Evolutionary conservation across 2,113 vertebrate genomes (phyloP), one percentile per base, ranked within the genome.

Genomic region (Psilopsiagon aymara): DNA sequence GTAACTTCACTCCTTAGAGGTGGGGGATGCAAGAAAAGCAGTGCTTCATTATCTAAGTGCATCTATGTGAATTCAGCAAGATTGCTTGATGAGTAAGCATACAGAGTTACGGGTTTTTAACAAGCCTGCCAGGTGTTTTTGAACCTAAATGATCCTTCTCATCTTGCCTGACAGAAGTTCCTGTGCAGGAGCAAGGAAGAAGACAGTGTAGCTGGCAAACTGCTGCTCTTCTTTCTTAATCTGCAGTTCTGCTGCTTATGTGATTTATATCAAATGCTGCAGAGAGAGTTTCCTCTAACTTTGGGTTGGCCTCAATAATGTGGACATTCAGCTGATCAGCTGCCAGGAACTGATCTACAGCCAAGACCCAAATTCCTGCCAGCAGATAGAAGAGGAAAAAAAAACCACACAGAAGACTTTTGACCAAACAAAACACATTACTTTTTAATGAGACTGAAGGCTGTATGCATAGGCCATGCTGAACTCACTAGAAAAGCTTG

Each of bases 251-350:
- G 77, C 43, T 79, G 57, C 31, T 71, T 86, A 62, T 39, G 82
- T 89, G 91, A 90, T 94, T 90, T 92, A 69, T 82, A 89, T 43
- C 33, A 95, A 96, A 75, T 76, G 73, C 73, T 90, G 88, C 93
- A 96, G 51, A 89, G 33, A 76, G 52, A 88, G 55, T 84, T 96
- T 93, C 53, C 82, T 92, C 49, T 55, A 82, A 86, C 83, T 96
- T 92, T 59, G 82, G 51, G 67, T 11, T 92, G 68, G 53, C 53
- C 71, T 94, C 77, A 73, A 35, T 74, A 83, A 82, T 8, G 41
- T 69, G 94, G 75, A 79, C 69, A 74, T 70, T 43, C 46, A 91
- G 76, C 64, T 84, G 88, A 88, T n/a, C 47, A 69, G 57, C 33
- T 69, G 88, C 79, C 92, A 76, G 47, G 51, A 87, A 37, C 29